Conservation (phyloP, 2,113 vertebrate species). For the Hemiprocne comata region DNA sequence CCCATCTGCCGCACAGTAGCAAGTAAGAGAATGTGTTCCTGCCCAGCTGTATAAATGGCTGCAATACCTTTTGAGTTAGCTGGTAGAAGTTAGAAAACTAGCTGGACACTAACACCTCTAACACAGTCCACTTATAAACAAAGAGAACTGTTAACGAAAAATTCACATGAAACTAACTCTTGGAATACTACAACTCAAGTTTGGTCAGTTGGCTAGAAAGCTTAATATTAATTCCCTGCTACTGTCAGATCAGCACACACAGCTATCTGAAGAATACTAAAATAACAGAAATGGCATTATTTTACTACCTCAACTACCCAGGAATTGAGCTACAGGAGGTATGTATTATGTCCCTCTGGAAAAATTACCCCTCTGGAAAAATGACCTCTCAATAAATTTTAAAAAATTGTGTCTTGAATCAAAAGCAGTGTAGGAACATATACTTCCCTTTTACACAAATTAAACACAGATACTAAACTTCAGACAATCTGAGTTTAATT, state of each 20-base stretch:
- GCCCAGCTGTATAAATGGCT: accelerated
- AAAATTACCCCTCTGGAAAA: background rate
- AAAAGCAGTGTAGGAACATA: background rate
- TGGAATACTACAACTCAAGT: background rate
- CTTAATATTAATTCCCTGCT: background rate
- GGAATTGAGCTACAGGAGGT: background rate
- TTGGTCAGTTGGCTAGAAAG: background rate
- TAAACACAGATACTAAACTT: background rate
- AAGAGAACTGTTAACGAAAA: background rate
- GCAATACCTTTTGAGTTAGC: background rate
- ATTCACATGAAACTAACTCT: background rate
- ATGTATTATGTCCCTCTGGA: background rate
- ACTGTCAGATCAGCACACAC: background rate
- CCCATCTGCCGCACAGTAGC: background rate
- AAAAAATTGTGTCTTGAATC: background rate
- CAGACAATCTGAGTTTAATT: background rate
- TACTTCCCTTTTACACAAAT: background rate
- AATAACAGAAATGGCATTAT: background rate
- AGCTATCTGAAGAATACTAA: background rate
- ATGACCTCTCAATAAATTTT: background rate
- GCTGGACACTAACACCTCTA: background rate
- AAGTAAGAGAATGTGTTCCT: background rate
- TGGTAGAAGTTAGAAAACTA: background rate
- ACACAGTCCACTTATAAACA: background rate
- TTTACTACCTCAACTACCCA: background rate